Conservation (phyloP, 1,140 invertebrate species). For the Berghia stephanieae region DNA sequence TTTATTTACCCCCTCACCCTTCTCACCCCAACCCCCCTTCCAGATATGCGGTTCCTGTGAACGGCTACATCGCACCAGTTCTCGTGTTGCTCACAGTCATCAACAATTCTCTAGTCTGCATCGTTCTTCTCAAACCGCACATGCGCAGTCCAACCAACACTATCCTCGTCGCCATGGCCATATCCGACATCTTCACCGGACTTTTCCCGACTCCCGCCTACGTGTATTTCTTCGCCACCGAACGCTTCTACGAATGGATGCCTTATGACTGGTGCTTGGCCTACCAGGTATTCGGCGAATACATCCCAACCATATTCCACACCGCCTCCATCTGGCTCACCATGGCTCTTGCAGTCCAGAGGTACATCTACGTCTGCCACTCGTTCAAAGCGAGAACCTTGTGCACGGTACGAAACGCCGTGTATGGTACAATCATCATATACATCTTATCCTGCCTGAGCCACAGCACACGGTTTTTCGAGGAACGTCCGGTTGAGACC, state of each 20-base stretch:
- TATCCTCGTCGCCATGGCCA: constrained; percentile 83
- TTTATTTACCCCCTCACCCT: background rate
- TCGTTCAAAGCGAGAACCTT: constrained; percentile 83
- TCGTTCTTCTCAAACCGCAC: constrained; percentile 75
- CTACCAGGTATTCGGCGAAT: constrained; percentile 70
- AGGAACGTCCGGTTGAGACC: constrained; percentile 69
- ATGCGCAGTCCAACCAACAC: constrained; percentile 78
- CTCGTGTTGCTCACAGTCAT: constrained; percentile 88
- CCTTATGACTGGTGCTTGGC: constrained; percentile 74
- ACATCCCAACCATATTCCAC: constrained; percentile 86
- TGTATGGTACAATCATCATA: constrained; percentile 80
- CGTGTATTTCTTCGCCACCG: constrained; percentile 90
- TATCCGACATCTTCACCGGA: constrained; percentile 92
- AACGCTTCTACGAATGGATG: constrained; percentile 76
- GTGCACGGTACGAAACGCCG: constrained; percentile 86
- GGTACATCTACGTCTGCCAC: constrained; percentile 91
- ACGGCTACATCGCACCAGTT: constrained; percentile 80
- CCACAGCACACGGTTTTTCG: constrained; percentile 82
- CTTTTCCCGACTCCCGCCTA: constrained; percentile 86
- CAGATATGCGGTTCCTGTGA: constrained; percentile 52
- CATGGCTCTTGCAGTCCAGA: constrained; percentile 83
- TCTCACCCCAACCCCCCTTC: constrained; percentile 25
- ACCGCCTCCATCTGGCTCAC: constrained; percentile 91
- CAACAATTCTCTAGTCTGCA: constrained; percentile 86
- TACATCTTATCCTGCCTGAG: constrained; percentile 79